Percentiles rank a stretch among this genome's conserved stretches.
Conservation (phyloP, 2,113 vertebrate species). For the Thalassarche chlororhynchos region DNA sequence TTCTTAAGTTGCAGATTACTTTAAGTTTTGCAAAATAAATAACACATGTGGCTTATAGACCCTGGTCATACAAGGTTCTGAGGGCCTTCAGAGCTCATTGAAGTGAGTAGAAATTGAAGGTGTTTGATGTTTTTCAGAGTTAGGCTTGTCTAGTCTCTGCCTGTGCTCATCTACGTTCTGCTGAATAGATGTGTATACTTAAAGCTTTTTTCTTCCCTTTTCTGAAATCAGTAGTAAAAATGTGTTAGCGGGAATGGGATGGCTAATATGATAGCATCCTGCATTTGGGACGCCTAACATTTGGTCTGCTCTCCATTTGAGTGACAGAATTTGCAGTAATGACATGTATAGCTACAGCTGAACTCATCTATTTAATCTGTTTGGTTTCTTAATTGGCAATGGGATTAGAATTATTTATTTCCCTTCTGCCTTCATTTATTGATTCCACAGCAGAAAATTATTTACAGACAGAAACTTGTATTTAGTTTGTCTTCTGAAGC, state of each 20-base stretch:
- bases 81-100: background rate
- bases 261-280: background rate
- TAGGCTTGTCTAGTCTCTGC: background rate
- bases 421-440: background rate
- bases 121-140: background rate
- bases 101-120: background rate
- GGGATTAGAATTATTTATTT: background rate
- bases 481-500: background rate
- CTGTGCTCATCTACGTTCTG: background rate
- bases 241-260: background rate
- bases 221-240: background rate
- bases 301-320: background rate
- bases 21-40: background rate
- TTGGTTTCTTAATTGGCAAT: background rate
- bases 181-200: background rate
- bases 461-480: background rate
- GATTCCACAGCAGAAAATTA: background rate
- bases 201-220: background rate
- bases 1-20: background rate
- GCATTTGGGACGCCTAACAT: background rate
- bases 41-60: background rate
- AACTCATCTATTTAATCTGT: background rate
- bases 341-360: background rate
- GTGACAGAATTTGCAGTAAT: background rate
- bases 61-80: background rate